Percentiles rank a stretch among this genome's conserved stretches.
phyloP scores from a whole-genome alignment of 2,888 invertebrate genomes.

The Copidosoma aretas region DNA sequence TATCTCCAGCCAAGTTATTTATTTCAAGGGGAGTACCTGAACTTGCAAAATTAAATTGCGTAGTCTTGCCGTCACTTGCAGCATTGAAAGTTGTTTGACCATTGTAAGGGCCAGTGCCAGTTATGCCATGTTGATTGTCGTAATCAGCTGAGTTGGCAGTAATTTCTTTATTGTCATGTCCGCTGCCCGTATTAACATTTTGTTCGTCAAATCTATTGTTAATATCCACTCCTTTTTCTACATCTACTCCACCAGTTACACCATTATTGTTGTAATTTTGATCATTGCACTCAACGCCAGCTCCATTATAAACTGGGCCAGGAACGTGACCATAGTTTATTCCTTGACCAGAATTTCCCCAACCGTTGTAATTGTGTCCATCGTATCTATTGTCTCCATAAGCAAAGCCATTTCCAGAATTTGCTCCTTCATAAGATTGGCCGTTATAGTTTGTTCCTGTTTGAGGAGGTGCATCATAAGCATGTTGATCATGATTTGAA shows the following conservation, averaged over 20 bases:
- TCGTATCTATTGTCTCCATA: conserved; percentile 4
- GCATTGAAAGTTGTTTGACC: conserved; percentile 11
- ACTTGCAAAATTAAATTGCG: conserved; percentile 26
- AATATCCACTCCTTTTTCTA: background rate
- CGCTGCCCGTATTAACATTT: conserved; percentile 7
- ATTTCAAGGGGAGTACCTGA: conserved; percentile 23
- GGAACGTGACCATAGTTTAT: background rate
- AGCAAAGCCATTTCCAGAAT: background rate
- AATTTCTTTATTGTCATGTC: conserved; percentile 1
- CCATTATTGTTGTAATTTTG: conserved; percentile 16
- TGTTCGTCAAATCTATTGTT: conserved; percentile 7
- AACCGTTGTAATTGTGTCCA: background rate
- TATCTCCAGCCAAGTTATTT: conserved; percentile 26
- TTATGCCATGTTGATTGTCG: conserved; percentile 28
- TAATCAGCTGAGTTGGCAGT: conserved; percentile 25
- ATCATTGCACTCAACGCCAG: conserved; percentile 4
- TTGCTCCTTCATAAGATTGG: conserved; percentile 10
- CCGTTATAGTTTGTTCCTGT: conserved; percentile 18
- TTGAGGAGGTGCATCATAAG: background rate
- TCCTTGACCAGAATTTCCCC: background rate
- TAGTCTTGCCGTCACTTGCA: conserved; percentile 4
- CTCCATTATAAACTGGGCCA: background rate
- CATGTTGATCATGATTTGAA: background rate
- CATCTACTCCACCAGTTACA: background rate
- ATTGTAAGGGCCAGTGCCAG: conserved; percentile 5